Conservation (phyloP, 2,113 vertebrate species). For the Gobius niger region DNA sequence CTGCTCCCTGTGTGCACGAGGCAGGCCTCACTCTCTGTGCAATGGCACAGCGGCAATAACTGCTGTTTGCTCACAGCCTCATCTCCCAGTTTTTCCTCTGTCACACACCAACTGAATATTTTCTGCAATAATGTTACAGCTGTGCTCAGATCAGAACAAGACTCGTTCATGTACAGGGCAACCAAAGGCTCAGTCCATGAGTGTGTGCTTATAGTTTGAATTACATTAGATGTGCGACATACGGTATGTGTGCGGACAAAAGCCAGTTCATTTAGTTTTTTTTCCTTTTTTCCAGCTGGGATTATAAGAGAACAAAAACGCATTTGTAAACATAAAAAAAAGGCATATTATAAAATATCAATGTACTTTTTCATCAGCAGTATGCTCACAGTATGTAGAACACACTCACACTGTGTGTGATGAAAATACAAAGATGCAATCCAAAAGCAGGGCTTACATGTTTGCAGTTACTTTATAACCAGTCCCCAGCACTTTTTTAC, state of each 20-base stretch:
- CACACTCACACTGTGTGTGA: conserved; percentile 6
- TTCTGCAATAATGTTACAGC: conserved; percentile 76
- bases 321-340: too few relatives aligned
- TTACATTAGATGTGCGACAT: not conserved
- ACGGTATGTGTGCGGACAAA: too few relatives aligned
- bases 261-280: too few relatives aligned
- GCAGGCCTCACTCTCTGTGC: conserved; percentile 65
- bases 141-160: conserved; percentile 68
- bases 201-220: conserved; percentile 27
- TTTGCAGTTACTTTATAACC: conserved; percentile 30
- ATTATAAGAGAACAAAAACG: too few relatives aligned
- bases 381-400: not conserved
- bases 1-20: conserved; percentile 22
- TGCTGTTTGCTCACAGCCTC: conserved; percentile 77
- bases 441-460: conserved; percentile 24
- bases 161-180: conserved; percentile 61
- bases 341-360: not conserved
- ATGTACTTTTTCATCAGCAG: not conserved
- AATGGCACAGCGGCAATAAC: conserved; percentile 70
- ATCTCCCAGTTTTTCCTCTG: conserved; percentile 72
- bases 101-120: conserved; percentile 76
- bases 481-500: conserved; percentile 28
- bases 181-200: conserved; percentile 28
- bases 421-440: conserved; percentile 21
- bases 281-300: too few relatives aligned